phyloP scores from a whole-genome alignment of 2,888 invertebrate species.

The Exocentrus adspersus region DNA sequence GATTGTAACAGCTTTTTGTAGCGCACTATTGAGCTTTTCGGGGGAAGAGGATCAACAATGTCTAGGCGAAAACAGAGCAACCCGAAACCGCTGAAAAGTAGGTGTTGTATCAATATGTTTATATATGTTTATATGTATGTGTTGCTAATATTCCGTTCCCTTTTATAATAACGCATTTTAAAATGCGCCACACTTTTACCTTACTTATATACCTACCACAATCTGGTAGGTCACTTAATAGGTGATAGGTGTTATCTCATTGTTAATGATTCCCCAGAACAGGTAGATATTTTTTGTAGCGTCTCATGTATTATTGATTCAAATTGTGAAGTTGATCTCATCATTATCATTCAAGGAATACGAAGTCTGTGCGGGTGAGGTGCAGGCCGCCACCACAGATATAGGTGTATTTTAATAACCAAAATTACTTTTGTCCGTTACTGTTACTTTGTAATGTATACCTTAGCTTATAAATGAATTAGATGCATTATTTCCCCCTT shows the following conservation, averaged over 20 bases:
- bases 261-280: slow-evolving; percentile 14
- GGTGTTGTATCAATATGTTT: slow-evolving; percentile 63
- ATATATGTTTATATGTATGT: slow-evolving; percentile 20
- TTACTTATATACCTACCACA: not conserved
- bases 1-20: slow-evolving; percentile 45
- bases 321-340: no score
- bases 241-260: no score
- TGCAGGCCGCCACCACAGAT: no score
- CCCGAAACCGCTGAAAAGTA: slow-evolving; percentile 95
- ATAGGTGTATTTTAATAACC: no score
- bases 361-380: no score
- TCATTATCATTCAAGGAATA: no score
- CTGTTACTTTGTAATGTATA: no score
- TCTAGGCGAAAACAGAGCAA: slow-evolving; percentile 96
- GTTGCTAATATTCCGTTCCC: slow-evolving; percentile 4
- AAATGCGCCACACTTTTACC: slow-evolving; percentile 1
- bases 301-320: not conserved
- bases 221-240: not conserved
- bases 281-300: slow-evolving; percentile 1
- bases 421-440: no score
- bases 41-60: slow-evolving; percentile 69
- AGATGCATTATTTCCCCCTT: no score
- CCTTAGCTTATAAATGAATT: no score
- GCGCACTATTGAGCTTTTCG: slow-evolving; percentile 68
- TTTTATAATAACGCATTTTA: slow-evolving; percentile 6